A percentile compares a stretch with the other conserved stretches of the same genome.
phyloP scores from a whole-genome alignment of 2,113 vertebrate species.

The Rhinoderma darwinii region DNA sequence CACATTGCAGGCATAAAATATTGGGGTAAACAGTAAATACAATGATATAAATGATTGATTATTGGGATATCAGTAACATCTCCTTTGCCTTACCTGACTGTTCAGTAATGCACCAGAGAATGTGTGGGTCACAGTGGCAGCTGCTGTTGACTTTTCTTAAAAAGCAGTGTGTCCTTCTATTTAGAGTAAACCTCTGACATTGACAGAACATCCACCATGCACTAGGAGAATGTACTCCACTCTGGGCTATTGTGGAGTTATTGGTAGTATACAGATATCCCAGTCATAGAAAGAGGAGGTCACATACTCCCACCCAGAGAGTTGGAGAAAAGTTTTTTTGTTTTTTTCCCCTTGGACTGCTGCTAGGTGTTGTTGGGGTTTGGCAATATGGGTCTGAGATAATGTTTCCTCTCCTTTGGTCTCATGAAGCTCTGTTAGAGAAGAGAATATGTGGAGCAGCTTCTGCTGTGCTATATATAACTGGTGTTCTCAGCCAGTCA shows the following conservation, averaged over 20 bases:
- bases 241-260: conserved; percentile 72
- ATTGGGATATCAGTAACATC: not conserved
- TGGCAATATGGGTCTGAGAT: conserved; percentile 78
- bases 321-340: conserved; percentile 76
- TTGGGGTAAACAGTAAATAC: not conserved
- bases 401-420: conserved; percentile 75
- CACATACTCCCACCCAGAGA: conserved; percentile 72
- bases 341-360: conserved; percentile 68
- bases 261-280: conserved; percentile 68
- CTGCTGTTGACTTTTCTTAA: conserved; percentile 64
- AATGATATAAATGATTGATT: not conserved
- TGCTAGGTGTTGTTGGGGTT: conserved; percentile 80
- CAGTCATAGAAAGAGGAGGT: conserved; percentile 71
- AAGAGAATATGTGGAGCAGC: conserved; percentile 77
- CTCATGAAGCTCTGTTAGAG: conserved; percentile 73
- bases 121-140: not conserved
- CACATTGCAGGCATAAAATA: not conserved
- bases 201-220: conserved; percentile 70
- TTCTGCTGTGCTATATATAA: conserved; percentile 87
- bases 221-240: conserved; percentile 63
- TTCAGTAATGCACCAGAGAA: not conserved
- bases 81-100: not conserved
- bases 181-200: conserved; percentile 42
- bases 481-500: conserved; percentile 85
- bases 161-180: conserved; percentile 54